phyloP scores from a whole-genome alignment of 2,888 invertebrate species.

The Heliconius cydno region DNA sequence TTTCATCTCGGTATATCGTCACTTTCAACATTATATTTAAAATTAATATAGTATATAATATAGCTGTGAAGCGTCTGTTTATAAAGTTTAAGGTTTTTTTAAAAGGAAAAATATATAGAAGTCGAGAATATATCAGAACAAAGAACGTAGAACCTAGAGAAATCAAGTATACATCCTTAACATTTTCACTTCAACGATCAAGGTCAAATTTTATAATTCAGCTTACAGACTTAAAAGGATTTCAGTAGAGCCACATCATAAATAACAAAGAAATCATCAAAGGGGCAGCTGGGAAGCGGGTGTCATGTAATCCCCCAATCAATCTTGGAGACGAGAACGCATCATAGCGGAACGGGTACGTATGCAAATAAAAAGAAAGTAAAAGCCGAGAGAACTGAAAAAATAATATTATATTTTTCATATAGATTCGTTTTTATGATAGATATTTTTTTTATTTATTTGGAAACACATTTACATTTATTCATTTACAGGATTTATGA shows the following conservation, averaged over 20 bases:
- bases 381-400: not conserved
- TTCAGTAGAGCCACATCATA: constrained; percentile 11
- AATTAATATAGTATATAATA: no score
- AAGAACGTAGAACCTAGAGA: no score
- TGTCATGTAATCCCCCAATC: constrained; percentile 24
- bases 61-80: no score
- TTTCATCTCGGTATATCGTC: not conserved
- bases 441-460: no score
- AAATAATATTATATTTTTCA: not conserved
- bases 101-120: no score
- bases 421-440: not conserved
- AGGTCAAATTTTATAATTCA: constrained; percentile 48
- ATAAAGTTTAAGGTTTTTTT: no score
- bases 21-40: no score
- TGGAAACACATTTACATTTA: no score
- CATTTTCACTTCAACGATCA: constrained; percentile 56
- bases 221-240: constrained; percentile 16
- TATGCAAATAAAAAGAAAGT: constrained; percentile 4
- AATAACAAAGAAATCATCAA: constrained; percentile 26
- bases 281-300: constrained; percentile 23
- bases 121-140: no score
- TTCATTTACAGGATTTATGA: no score
- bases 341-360: constrained; percentile 7
- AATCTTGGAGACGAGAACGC: constrained; percentile 20
- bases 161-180: not conserved